A percentile compares a stretch with the other conserved stretches of the same genome.
phyloP scores from a whole-genome alignment of 2,888 invertebrate species.

The Axea sp. region DNA sequence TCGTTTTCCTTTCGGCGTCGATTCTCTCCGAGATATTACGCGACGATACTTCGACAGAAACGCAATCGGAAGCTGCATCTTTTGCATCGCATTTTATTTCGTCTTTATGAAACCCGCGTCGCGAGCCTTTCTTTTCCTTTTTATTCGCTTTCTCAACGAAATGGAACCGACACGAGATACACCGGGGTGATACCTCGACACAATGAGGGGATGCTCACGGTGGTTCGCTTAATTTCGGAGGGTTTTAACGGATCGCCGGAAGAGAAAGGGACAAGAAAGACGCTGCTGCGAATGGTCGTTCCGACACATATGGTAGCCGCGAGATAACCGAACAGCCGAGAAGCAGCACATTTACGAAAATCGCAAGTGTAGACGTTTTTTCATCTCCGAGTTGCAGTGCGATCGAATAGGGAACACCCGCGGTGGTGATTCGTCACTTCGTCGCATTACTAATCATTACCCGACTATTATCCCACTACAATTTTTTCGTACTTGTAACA shows the following conservation, averaged over 20 bases:
- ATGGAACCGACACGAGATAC: conserved; percentile 53
- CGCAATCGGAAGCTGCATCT: conserved; percentile 43
- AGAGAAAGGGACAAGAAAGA: conserved; percentile 53
- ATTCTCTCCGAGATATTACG: conserved; percentile 65
- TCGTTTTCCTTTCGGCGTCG: conserved; percentile 14
- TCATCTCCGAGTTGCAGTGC: conserved; percentile 1
- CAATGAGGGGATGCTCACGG: conserved; percentile 60
- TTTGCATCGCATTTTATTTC: conserved; percentile 30
- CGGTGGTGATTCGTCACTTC: conserved; percentile 53
- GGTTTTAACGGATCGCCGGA: conserved; percentile 52
- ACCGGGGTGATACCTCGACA: conserved; percentile 62
- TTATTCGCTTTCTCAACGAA: conserved; percentile 29
- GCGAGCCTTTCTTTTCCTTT: conserved; percentile 24
- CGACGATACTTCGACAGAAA: conserved; percentile 64
- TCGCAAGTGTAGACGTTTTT: conserved; percentile 63
- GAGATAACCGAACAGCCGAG: conserved; percentile 33
- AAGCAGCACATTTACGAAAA: conserved; percentile 63
- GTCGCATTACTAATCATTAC: conserved; percentile 41
- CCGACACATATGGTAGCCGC: conserved; percentile 68
- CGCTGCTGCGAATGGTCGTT: conserved; percentile 64
- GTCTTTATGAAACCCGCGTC: conserved; percentile 10
- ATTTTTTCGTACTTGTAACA: too few species aligned
- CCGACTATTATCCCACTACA: too few species aligned
- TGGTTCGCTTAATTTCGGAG: conserved; percentile 49
- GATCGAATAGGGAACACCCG: conserved; percentile 54